Evolutionary conservation across 2,113 vertebrate genomes (phyloP).

Genomic region (Dicentrarchus labrax): DNA sequence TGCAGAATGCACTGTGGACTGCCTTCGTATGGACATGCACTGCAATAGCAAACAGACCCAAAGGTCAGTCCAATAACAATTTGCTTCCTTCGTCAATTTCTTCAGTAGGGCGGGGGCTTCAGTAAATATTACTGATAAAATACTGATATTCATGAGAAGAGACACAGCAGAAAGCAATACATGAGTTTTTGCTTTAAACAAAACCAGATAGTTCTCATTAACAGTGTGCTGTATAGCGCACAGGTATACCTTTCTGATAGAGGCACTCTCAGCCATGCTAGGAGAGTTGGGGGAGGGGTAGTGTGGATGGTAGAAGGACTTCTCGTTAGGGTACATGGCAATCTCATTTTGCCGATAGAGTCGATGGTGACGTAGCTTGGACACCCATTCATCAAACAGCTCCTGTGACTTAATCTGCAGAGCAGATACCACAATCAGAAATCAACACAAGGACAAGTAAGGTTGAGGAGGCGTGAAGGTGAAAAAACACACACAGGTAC

Average conservation of each 20-base stretch:
- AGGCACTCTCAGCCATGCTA: conserved; percentile 82
- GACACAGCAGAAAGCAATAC: background rate
- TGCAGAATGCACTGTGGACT: conserved; percentile 87
- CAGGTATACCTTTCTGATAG: conserved; percentile 88
- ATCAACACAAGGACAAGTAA: conserved; percentile 41
- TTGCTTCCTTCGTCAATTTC: background rate
- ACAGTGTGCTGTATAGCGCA: background rate
- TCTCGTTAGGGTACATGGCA: conserved; percentile 91
- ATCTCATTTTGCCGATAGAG: conserved; percentile 97
- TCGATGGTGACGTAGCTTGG: conserved; percentile 94
- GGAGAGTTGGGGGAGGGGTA: conserved; percentile 83
- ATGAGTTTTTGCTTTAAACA: background rate
- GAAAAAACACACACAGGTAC: conserved; percentile 29
- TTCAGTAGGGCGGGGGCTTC: background rate
- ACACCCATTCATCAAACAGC: conserved; percentile 97
- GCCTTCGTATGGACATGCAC: conserved; percentile 88
- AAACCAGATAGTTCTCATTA: background rate
- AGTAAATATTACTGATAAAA: background rate
- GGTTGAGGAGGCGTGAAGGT: conserved; percentile 9
- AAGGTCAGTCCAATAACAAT: conserved; percentile 56
- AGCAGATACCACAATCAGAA: conserved; percentile 53
- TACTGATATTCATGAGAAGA: conserved; percentile 16
- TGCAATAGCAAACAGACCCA: conserved; percentile 70
- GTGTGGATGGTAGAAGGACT: conserved; percentile 88
- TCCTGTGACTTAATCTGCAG: conserved; percentile 94